A percentile compares a stretch with the other conserved stretches of the same genome.
phyloP scores from a whole-genome alignment of 2,797 vertebrate genomes.

The Anomalospiza imberbis region DNA sequence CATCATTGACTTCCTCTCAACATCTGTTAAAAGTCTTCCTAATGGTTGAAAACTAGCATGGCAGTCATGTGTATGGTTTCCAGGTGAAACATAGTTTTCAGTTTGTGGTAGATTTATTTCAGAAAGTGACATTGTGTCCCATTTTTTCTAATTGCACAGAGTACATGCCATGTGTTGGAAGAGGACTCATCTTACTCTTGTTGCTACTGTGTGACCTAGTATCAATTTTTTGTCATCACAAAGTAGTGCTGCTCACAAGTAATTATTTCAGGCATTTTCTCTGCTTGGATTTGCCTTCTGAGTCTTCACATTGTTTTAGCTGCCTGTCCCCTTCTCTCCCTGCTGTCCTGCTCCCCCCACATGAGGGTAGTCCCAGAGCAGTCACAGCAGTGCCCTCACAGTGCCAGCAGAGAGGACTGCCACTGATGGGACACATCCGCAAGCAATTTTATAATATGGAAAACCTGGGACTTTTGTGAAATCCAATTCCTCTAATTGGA shows the following conservation, averaged over 20 bases:
- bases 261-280: background rate
- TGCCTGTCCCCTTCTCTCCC: background rate
- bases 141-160: background rate
- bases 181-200: background rate
- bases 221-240: background rate
- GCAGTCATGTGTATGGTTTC: background rate
- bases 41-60: background rate
- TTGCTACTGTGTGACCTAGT: background rate
- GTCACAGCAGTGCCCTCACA: background rate
- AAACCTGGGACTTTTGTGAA: background rate
- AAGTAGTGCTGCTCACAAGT: background rate
- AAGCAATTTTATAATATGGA: background rate
- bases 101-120: background rate
- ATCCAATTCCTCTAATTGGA: no score
- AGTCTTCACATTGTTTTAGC: background rate
- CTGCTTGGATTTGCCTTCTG: background rate
- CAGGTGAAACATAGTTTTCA: background rate
- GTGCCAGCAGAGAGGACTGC: background rate
- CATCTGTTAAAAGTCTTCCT: background rate
- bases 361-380: background rate
- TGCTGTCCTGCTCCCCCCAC: rapidly evolving
- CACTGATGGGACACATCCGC: background rate
- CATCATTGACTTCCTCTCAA: background rate
- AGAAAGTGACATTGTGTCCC: background rate
- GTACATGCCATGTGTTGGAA: background rate